These are phyloP conservation scores for Polypedilum pembai DNA, from an alignment of 1,140 invertebrate genomes.

Conservation along the genomic window DNA sequence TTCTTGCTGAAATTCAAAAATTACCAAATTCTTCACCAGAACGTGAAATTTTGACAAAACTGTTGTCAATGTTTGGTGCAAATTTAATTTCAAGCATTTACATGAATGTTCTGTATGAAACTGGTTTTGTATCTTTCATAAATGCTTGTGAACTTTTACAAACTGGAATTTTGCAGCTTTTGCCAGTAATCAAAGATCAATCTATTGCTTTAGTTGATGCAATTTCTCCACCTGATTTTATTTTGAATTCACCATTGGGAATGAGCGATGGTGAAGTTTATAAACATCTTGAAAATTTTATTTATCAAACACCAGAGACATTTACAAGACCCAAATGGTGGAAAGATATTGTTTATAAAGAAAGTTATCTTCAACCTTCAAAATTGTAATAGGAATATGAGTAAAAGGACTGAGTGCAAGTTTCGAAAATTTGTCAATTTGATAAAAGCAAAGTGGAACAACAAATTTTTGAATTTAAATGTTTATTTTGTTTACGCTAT, in stretches of 20 bases:
- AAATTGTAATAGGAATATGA: too few species aligned
- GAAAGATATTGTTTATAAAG: conserved; percentile 42
- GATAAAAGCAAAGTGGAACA: too few species aligned
- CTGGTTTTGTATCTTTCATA: not conserved
- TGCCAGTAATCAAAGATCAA: conserved; percentile 55
- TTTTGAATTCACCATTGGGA: conserved; percentile 71
- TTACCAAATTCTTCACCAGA: conserved; percentile 32
- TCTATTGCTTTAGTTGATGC: conserved; percentile 73
- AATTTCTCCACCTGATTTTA: conserved; percentile 80
- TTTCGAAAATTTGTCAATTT: too few species aligned
- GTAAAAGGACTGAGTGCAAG: too few species aligned
- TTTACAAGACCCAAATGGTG: conserved; percentile 53
- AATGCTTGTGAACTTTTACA: conserved; percentile 34
- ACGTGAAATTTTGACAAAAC: conserved; percentile 36
- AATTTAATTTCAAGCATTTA: conserved; percentile 37
- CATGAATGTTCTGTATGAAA: not conserved
- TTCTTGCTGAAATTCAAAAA: not conserved
- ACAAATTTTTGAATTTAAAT: too few species aligned
- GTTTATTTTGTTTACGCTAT: too few species aligned
- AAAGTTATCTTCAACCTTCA: not conserved
- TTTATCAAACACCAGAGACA: conserved; percentile 48
- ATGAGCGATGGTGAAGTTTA: conserved; percentile 70
- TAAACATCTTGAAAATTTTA: conserved; percentile 50
- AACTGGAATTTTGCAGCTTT: conserved; percentile 47
- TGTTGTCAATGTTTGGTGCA: conserved; percentile 39